phyloP scores from a whole-genome alignment of 2,888 invertebrate genomes.

The Neria commutata region DNA sequence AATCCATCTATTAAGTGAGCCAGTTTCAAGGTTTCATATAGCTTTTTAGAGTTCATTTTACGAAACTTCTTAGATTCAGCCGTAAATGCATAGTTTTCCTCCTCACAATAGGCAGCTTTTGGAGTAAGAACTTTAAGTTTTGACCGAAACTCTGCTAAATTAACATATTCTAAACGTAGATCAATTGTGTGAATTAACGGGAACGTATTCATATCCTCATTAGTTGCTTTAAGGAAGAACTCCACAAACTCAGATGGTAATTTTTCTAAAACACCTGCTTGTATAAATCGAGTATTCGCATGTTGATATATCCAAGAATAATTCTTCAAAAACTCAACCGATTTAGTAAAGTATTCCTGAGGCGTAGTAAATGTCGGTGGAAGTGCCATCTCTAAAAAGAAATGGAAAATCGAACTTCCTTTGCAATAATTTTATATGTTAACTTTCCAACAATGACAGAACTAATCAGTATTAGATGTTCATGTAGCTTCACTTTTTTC shows the following conservation, averaged over 20 bases:
- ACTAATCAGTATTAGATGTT: too few relatives aligned
- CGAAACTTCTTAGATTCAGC: not conserved
- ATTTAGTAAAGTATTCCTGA: constrained; percentile 65
- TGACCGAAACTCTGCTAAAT: constrained; percentile 43
- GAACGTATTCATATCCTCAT: constrained; percentile 63
- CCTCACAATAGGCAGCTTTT: constrained; percentile 12
- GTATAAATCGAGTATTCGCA: constrained; percentile 71
- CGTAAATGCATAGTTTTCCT: constrained; percentile 25
- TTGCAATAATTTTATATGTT: too few relatives aligned
- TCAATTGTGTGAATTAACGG: constrained; percentile 44
- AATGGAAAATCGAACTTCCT: not conserved
- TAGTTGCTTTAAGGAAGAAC: constrained; percentile 60
- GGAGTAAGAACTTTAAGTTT: constrained; percentile 42
- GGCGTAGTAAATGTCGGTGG: constrained; percentile 44
- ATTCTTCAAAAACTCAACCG: constrained; percentile 66
- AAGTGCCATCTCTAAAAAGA: constrained; percentile 55
- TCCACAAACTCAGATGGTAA: constrained; percentile 66
- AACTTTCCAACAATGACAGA: too few relatives aligned
- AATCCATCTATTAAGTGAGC: constrained; percentile 62
- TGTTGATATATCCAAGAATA: constrained; percentile 70
- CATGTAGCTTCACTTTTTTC: too few relatives aligned
- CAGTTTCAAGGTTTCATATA: constrained; percentile 72
- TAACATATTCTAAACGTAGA: not conserved
- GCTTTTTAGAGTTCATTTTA: constrained; percentile 69
- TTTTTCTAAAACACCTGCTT: constrained; percentile 64